These are phyloP conservation scores for Epizoanthus stellaris DNA, from an alignment of 92 coral and sea anemone genomes.

Conservation along the genomic window DNA sequence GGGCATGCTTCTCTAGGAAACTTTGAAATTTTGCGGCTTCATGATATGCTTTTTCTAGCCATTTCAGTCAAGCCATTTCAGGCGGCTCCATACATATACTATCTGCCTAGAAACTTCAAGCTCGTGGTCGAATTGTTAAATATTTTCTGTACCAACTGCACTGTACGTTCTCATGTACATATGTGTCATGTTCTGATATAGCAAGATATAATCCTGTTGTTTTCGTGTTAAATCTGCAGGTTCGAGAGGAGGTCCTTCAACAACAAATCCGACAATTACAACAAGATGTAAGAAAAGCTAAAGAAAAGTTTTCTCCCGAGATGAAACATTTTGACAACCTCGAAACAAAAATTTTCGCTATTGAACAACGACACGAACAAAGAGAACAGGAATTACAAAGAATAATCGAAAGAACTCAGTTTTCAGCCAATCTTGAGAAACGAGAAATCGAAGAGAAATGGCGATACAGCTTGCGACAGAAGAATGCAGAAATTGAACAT, in stretches of 20 bases:
- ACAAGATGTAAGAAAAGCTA: slow-evolving; percentile 77
- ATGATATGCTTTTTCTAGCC: too few relatives aligned
- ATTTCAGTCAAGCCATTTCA: too few relatives aligned
- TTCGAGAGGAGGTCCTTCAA: slow-evolving; percentile 82
- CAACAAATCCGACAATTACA: slow-evolving; percentile 83
- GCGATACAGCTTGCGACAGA: slow-evolving; percentile 78
- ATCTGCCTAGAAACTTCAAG: too few relatives aligned
- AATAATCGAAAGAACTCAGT: slow-evolving; percentile 78
- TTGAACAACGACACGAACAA: slow-evolving; percentile 83
- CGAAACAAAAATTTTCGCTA: slow-evolving; percentile 82
- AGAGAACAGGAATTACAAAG: slow-evolving; percentile 87
- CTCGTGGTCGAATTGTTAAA: too few relatives aligned
- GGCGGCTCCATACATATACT: too few relatives aligned
- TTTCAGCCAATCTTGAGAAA: slow-evolving; percentile 86
- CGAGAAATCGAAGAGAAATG: slow-evolving; percentile 84
- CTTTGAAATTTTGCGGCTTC: too few relatives aligned
- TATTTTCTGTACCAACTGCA: too few relatives aligned
- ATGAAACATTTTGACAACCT: slow-evolving; percentile 93
- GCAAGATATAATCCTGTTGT: not conserved
- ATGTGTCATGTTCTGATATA: not conserved
- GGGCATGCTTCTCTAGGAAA: too few relatives aligned
- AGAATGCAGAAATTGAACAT: slow-evolving; percentile 92
- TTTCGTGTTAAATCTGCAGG: slow-evolving; percentile 51
- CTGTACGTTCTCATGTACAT: not conserved
- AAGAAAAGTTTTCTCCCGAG: slow-evolving; percentile 86